A percentile compares a stretch with the other conserved stretches of the same genome.
Conservation (phyloP, 1,140 invertebrate species). For the Tetragonula clypearis region DNA sequence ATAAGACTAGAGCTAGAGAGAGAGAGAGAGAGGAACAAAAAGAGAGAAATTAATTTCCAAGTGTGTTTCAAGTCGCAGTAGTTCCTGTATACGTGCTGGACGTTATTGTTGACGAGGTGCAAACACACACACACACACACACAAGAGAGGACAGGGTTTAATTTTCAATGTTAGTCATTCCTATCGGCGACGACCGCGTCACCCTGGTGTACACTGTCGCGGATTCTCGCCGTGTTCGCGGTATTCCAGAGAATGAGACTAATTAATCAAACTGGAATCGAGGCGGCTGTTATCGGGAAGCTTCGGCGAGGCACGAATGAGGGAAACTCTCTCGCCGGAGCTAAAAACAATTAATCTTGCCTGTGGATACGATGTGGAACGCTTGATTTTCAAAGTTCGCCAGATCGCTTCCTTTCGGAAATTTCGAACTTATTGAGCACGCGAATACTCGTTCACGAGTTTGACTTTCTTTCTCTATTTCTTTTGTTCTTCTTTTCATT, state of each 20-base stretch:
- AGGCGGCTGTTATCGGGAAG: conserved; percentile 39
- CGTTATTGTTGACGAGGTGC: conserved; percentile 32
- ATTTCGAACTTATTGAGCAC: not conserved
- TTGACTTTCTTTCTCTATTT: not conserved
- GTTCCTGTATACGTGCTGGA: not conserved
- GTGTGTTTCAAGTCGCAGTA: not conserved
- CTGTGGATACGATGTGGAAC: not conserved
- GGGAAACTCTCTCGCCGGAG: not conserved
- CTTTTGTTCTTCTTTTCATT: not conserved
- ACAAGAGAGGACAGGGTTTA: conserved; percentile 34
- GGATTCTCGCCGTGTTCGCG: conserved; percentile 8
- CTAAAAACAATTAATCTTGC: conserved; percentile 44
- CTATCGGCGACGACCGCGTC: not conserved
- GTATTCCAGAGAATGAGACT: conserved; percentile 44
- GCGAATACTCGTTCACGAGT: too few relatives aligned
- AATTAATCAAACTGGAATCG: conserved; percentile 60
- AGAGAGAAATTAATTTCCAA: conserved; percentile 38
- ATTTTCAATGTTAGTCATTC: conserved; percentile 50
- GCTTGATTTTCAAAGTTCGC: not conserved
- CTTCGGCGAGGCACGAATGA: not conserved
- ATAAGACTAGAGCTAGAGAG: too few relatives aligned
- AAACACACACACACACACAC: conserved; percentile 14
- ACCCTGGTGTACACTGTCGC: not conserved
- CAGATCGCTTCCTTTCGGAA: conserved; percentile 9
- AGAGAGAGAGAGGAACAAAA: not conserved